phyloP scores from a whole-genome alignment of 2,797 vertebrate genomes.

The Myripristis murdjan region DNA sequence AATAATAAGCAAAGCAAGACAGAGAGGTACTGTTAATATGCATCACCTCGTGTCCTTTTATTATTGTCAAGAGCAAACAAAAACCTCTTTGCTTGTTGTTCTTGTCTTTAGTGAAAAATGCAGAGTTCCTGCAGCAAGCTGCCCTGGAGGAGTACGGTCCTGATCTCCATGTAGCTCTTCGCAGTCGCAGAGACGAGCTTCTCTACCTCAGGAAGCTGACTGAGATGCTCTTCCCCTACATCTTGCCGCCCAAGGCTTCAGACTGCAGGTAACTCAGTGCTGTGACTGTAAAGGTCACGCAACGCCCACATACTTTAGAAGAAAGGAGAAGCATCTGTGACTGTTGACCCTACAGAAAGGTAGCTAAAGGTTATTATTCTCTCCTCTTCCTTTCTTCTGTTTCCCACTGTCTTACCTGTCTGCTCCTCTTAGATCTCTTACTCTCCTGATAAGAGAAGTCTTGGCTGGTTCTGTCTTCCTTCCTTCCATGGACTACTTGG shows the following conservation, averaged over 20 bases:
- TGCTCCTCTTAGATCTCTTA: conserved; percentile 88
- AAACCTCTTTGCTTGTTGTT: neutral
- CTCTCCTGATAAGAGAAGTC: conserved; percentile 95
- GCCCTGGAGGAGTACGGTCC: conserved; percentile 96
- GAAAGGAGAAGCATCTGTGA: conserved; percentile 10
- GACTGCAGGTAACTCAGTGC: conserved; percentile 91
- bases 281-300: neutral
- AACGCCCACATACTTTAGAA: neutral
- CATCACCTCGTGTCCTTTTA: neutral
- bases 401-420: conserved; percentile 54
- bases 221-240: conserved; percentile 95
- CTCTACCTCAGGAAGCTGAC: conserved; percentile 97
- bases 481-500: conserved; percentile 97
- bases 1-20: conserved; percentile 95
- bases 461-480: conserved; percentile 97
- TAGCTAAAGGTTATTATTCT: conserved; percentile 31
- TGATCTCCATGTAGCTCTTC: conserved; percentile 94
- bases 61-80: neutral
- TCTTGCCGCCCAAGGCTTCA: conserved; percentile 94
- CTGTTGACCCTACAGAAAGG: conserved; percentile 1
- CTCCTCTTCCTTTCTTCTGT: conserved; percentile 36
- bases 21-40: conserved; percentile 89
- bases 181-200: conserved; percentile 96
- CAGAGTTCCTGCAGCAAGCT: conserved; percentile 93
- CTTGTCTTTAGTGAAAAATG: conserved; percentile 88